These are phyloP conservation scores for Cassiopea andromeda DNA, from an alignment of 30 jellyfish, hydroid and myxozoan species.

Conservation along the genomic window DNA sequence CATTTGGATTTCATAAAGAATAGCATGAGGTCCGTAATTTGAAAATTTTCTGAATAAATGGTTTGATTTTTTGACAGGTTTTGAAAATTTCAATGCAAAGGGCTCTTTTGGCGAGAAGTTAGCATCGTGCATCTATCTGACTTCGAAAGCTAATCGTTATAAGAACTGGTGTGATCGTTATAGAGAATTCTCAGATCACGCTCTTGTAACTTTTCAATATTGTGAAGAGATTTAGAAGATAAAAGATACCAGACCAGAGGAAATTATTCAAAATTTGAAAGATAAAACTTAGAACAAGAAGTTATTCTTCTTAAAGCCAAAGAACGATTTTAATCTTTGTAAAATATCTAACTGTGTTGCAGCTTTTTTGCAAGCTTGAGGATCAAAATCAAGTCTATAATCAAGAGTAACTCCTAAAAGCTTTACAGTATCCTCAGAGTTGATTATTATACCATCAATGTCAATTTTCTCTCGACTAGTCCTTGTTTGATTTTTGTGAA, in stretches of 20 bases:
- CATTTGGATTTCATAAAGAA: constrained; percentile 14
- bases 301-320: constrained; percentile 2
- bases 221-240: neutral
- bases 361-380: constrained; percentile 16
- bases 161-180: neutral
- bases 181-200: neutral
- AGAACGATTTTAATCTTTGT: neutral
- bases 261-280: constrained; percentile 12
- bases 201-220: neutral
- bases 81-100: neutral
- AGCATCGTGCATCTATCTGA: constrained; percentile 7
- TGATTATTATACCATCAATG: neutral
- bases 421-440: neutral
- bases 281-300: constrained; percentile 13
- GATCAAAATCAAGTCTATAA: constrained; percentile 9
- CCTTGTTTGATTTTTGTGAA: neutral
- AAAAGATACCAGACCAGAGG: constrained; percentile 31
- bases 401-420: constrained; percentile 28
- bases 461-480: neutral
- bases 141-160: neutral
- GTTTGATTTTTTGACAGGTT: neutral
- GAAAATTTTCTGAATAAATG: neutral
- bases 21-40: neutral
- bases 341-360: constrained; percentile 35
- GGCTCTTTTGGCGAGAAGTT: neutral